These are phyloP conservation scores for Crax fasciolata DNA, from an alignment of 2,797 vertebrate species.

Conservation along the genomic window DNA sequence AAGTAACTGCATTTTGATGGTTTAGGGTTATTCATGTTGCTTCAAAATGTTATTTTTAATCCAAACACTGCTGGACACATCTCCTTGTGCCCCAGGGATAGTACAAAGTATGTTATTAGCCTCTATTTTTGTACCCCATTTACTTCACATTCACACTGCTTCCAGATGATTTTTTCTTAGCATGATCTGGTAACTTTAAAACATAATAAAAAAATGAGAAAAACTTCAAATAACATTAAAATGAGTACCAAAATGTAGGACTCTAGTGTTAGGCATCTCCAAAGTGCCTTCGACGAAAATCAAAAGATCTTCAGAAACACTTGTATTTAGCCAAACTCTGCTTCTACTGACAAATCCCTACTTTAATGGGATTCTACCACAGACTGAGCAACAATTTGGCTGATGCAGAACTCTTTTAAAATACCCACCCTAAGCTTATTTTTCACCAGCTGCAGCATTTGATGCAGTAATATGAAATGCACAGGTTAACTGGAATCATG, in stretches of 20 bases:
- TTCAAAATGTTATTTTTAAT: slow-evolving; percentile 59
- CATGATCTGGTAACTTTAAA: background rate
- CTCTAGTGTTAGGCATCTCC: background rate
- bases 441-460: background rate
- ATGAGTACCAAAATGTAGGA: background rate
- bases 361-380: background rate
- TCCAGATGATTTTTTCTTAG: background rate
- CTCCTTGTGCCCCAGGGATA: slow-evolving; percentile 41
- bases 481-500: background rate
- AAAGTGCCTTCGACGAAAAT: background rate
- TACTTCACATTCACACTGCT: background rate
- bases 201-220: background rate
- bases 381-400: background rate
- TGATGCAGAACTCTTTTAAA: background rate
- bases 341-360: background rate
- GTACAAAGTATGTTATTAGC: background rate
- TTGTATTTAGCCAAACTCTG: background rate
- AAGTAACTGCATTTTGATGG: slow-evolving; percentile 58
- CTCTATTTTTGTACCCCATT: slow-evolving; percentile 61
- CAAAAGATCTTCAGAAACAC: background rate
- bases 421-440: background rate
- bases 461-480: background rate
- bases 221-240: background rate
- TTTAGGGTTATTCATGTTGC: slow-evolving; percentile 33
- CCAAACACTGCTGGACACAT: slow-evolving; percentile 31